Conservation (phyloP, 2,113 vertebrate species). For the Mystacornis crossleyi region DNA sequence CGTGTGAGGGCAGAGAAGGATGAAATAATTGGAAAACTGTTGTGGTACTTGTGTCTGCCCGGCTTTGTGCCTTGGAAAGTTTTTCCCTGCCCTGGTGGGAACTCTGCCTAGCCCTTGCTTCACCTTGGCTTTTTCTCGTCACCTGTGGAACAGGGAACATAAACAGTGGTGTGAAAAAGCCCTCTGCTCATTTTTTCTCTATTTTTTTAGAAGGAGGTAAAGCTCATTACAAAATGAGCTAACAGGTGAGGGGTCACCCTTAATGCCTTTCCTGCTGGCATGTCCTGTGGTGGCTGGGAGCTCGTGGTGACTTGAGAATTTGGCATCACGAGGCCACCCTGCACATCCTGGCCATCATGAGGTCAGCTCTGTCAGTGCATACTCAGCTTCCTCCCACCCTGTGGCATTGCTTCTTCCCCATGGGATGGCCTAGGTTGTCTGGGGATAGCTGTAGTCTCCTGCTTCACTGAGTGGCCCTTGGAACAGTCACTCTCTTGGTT, state of each 20-base stretch:
- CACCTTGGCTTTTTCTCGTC: fast-evolving
- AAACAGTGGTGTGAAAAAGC: background rate
- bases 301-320: background rate
- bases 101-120: background rate
- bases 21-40: background rate
- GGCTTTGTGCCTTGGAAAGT: background rate
- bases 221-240: background rate
- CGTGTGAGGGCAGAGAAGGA: background rate
- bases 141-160: background rate
- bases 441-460: background rate
- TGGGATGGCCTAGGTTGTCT: background rate
- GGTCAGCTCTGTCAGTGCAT: fast-evolving
- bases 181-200: background rate
- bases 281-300: background rate
- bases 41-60: background rate
- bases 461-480: background rate
- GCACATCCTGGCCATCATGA: background rate
- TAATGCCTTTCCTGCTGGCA: background rate
- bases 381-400: background rate
- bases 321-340: background rate
- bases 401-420: background rate
- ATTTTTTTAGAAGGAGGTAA: background rate
- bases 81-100: background rate
- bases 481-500: background rate
- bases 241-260: background rate